Evolutionary conservation across 2,113 vertebrate species (phyloP).

Genomic region (Rhynchomys soricoides): DNA sequence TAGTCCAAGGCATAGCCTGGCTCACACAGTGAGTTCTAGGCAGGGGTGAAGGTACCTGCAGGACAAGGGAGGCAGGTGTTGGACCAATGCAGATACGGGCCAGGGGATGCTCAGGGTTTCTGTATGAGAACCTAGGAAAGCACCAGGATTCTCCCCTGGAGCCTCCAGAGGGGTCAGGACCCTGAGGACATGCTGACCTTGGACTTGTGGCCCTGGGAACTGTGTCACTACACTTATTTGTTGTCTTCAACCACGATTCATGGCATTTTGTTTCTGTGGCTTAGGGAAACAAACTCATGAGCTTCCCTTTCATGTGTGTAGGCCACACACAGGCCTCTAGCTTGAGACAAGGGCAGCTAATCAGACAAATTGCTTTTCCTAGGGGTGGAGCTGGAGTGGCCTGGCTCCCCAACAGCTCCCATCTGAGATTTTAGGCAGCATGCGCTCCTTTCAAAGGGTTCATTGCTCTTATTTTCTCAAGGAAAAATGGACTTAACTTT

Average conservation of each 20-base stretch:
- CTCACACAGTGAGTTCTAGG: background rate
- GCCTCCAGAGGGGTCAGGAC: background rate
- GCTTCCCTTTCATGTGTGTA: background rate
- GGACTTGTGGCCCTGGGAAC: background rate
- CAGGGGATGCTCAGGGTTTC: background rate
- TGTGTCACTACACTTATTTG: background rate
- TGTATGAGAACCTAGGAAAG: too few species aligned
- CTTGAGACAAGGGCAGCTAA: background rate
- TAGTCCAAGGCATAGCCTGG: background rate
- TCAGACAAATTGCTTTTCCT: background rate
- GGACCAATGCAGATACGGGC: background rate
- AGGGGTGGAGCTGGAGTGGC: background rate
- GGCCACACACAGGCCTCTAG: too few species aligned
- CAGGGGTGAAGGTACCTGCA: background rate
- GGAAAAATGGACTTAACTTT: background rate
- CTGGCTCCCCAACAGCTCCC: background rate
- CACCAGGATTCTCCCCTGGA: too few species aligned
- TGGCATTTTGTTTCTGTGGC: background rate
- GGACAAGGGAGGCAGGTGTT: background rate
- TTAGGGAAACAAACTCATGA: background rate
- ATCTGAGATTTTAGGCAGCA: background rate
- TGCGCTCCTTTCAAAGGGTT: background rate
- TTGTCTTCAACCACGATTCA: background rate
- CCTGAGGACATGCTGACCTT: too few species aligned
- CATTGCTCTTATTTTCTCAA: background rate